Conservation (phyloP, 2,888 invertebrate species). For the Andrena bicolor region DNA sequence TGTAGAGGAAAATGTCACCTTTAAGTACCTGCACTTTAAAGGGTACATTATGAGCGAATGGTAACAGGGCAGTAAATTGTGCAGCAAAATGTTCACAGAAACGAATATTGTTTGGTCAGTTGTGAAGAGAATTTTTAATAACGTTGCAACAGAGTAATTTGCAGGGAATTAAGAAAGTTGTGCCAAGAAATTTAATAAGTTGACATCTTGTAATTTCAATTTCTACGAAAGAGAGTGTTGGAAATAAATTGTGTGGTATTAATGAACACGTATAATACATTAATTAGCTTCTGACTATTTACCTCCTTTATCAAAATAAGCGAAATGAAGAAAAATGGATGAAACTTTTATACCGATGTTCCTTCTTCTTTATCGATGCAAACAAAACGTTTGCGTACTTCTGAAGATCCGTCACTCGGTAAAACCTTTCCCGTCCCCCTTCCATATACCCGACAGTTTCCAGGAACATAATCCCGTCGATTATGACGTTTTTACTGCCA, state of each 20-base stretch:
- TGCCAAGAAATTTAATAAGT: neutral
- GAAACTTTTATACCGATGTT: neutral
- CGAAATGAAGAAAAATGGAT: neutral
- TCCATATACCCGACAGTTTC: neutral
- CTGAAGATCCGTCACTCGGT: neutral
- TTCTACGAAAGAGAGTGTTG: neutral
- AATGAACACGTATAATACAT: no score
- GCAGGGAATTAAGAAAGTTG: no score
- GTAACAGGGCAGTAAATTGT: neutral
- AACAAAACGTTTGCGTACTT: slow-evolving; percentile 2
- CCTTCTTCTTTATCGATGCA: neutral
- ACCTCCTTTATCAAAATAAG: no score
- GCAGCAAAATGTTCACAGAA: neutral
- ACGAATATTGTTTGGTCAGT: neutral
- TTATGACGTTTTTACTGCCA: neutral
- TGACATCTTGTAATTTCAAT: neutral
- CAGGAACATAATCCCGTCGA: neutral
- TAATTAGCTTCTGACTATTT: no score
- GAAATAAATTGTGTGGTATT: no score
- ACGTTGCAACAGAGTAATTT: no score
- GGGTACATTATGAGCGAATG: neutral
- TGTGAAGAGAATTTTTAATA: neutral
- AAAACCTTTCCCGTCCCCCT: neutral
- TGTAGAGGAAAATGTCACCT: slow-evolving; percentile 13
- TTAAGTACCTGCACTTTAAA: neutral